Evolutionary conservation across 2,113 vertebrate genomes (phyloP), one percentile per base, ranked within the genome.

Genomic region (Rhabdornis inornatus): DNA sequence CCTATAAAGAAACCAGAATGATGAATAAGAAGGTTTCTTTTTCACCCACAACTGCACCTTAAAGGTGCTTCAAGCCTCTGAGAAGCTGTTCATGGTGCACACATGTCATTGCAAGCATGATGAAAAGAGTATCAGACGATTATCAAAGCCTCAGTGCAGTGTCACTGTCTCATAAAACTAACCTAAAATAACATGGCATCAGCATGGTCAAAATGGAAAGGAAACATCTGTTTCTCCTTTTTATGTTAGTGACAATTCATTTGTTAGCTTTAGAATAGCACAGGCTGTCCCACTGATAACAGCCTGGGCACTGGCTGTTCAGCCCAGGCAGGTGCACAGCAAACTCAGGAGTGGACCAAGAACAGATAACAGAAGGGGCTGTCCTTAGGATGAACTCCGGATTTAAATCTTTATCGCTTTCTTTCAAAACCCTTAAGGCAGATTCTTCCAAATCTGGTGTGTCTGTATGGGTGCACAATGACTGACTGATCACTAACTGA

Each of bases 221-320:
- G 96, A 97, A 97, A 96, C 96, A 97, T 92, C 96, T 97, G 96
- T 96, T 96, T 97, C 94, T 96, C 89, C 63, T 94, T 95, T 96
- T 94, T 92, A 79, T 96, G 83, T 83, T 83, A 82, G 57, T 93
- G 94, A 92, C 90, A 96, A 95, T 80, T 74, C 56, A 52, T 96
- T 94, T 96, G 94, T 96, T 94, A 94, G 89, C 59, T 93, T 94
- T 95, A 96, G 94, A 95, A 93, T 75, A 93, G 85, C 92, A 86
- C 92, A 75, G 85, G 63, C 93, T 94, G 83, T 78, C 85, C 56
- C 61, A 87, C 86, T 89, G 92, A 94, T 93, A 96, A 96, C 88
- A 86, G 93, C 71, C 75, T 6, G 7, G 85, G 79, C 6, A 5
- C 71, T 94, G 93, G 55, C 82, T 78, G 69, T 18, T 61, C 86